Evolutionary conservation across 2,888 invertebrate species (phyloP).

Genomic region (Lysandra bellargus): DNA sequence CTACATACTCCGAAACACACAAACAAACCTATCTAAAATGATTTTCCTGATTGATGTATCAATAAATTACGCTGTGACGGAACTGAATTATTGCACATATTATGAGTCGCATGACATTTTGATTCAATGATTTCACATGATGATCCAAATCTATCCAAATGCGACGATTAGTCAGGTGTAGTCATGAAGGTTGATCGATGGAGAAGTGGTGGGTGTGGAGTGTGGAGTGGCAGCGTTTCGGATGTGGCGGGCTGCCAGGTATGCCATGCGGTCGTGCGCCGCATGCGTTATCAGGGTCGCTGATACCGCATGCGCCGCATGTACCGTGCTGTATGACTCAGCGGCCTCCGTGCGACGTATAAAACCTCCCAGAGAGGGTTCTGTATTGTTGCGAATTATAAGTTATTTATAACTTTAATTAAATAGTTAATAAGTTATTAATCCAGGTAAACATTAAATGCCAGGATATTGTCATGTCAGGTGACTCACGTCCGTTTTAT

Average conservation of each 20-base stretch:
- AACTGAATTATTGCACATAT: neutral
- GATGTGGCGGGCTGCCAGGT: neutral
- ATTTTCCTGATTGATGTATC: neutral
- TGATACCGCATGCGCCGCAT: neutral
- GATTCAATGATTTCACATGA: neutral
- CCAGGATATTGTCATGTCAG: too few species aligned
- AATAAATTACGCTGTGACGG: neutral
- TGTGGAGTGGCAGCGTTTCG: neutral
- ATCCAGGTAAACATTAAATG: too few species aligned
- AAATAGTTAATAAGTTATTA: too few species aligned
- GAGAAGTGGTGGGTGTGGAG: neutral
- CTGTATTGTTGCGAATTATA: neutral
- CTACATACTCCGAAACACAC: too few species aligned
- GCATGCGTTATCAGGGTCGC: neutral
- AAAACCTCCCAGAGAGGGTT: neutral
- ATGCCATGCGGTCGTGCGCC: neutral
- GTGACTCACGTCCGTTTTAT: too few species aligned
- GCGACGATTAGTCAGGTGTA: neutral
- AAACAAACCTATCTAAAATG: neutral
- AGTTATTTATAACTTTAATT: too few species aligned
- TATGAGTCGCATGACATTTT: neutral
- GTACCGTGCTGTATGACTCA: neutral
- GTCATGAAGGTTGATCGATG: neutral
- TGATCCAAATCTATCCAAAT: neutral
- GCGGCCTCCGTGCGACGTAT: neutral